Conservation (phyloP, 2,888 invertebrate species). For the Seira sanloemensis region DNA sequence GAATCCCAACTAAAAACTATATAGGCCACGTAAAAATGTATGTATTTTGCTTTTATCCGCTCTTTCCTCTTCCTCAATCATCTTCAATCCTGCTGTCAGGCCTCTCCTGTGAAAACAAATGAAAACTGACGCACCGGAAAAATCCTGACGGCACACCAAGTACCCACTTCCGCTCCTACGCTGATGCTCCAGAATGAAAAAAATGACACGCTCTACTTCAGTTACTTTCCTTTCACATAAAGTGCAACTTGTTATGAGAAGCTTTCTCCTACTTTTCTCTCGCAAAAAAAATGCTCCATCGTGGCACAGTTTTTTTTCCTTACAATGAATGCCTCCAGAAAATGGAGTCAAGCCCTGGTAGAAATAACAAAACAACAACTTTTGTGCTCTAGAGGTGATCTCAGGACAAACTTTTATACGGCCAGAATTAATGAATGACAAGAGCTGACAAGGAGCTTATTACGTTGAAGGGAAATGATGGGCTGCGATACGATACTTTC, state of each 20-base stretch:
- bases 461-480: slow-evolving; percentile 20
- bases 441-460: slow-evolving; percentile 34
- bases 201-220: neutral
- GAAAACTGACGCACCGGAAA: neutral
- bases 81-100: neutral
- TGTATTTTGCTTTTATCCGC: neutral
- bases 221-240: neutral
- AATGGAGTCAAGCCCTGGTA: no score
- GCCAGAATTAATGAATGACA: slow-evolving; percentile 44
- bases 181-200: no score
- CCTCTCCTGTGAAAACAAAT: neutral
- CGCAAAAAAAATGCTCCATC: no score
- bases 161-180: neutral
- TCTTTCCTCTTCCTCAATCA: neutral
- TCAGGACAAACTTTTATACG: neutral
- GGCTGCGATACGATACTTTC: slow-evolving; percentile 22
- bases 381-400: neutral
- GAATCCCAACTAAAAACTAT: no score
- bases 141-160: neutral
- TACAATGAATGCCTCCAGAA: no score
- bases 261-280: no score
- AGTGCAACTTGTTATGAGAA: no score
- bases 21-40: no score
- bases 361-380: no score
- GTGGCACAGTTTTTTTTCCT: no score